Conservation (phyloP, 2,888 invertebrate genomes). For the Drosophila maculinotata region DNA sequence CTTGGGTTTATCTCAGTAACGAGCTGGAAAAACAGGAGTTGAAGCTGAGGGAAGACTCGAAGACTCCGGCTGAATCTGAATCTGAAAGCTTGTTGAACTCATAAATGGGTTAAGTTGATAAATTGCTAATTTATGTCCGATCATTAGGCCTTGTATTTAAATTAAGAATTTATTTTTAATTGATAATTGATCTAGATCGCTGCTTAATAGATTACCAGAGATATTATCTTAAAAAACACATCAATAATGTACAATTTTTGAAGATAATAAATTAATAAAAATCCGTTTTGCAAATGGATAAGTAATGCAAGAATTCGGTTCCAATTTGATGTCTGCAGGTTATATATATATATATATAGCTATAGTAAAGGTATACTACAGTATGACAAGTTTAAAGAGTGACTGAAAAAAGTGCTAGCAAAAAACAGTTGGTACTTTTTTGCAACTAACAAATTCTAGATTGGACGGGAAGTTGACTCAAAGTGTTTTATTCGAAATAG, state of each 20-base stretch:
- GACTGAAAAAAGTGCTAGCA: too few species aligned
- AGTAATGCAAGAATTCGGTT: too few species aligned
- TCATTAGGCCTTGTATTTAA: constrained; percentile 9
- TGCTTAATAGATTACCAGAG: constrained; percentile 2
- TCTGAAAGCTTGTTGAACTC: background rate
- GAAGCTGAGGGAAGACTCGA: too few species aligned
- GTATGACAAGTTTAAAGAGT: too few species aligned
- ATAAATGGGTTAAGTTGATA: constrained; percentile 38
- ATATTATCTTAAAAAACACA: background rate
- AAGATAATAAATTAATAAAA: background rate
- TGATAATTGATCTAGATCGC: constrained; percentile 1
- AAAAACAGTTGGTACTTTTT: too few species aligned
- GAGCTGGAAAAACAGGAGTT: too few species aligned
- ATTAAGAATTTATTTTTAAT: background rate
- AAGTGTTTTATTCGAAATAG: background rate
- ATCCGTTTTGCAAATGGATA: too few species aligned
- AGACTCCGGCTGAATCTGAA: background rate
- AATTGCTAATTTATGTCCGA: constrained; percentile 43
- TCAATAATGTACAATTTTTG: background rate
- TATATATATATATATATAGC: too few species aligned
- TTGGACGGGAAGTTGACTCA: background rate
- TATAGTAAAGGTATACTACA: too few species aligned
- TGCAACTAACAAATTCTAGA: background rate
- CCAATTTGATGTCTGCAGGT: too few species aligned
- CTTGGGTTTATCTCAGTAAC: constrained; percentile 32